Evolutionary conservation across 2,113 vertebrate species (phyloP).

Genomic region (Uropsilus gracilis): DNA sequence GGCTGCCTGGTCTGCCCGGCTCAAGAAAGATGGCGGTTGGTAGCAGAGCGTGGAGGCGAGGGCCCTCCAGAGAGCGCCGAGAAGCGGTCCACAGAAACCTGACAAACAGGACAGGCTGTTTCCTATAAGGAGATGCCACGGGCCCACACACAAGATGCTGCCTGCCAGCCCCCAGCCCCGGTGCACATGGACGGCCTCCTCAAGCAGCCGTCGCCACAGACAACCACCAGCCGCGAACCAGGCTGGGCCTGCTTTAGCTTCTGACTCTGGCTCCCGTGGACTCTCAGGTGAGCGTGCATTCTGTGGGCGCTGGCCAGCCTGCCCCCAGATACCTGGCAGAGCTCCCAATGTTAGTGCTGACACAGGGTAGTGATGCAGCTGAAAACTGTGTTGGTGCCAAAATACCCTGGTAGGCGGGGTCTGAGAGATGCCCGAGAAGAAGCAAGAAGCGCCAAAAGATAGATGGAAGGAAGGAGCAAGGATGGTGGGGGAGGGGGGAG

Average conservation of each 20-base stretch:
- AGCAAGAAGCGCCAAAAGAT: too few relatives aligned
- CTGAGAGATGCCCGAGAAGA: too few relatives aligned
- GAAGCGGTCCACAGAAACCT: conserved; percentile 12
- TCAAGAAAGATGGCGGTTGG: conserved; percentile 8
- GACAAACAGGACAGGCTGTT: conserved; percentile 16
- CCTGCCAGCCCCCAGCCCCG: not conserved
- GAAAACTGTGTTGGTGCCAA: too few relatives aligned
- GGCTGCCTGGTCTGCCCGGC: not conserved
- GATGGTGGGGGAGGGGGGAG: too few relatives aligned
- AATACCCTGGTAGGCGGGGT: too few relatives aligned
- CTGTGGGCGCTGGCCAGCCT: not conserved
- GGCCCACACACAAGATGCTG: not conserved
- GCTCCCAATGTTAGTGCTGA: not conserved
- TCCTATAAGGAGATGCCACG: conserved; percentile 25
- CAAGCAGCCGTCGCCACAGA: not conserved
- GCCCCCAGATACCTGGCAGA: not conserved
- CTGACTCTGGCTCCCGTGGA: not conserved
- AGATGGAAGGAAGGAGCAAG: too few relatives aligned
- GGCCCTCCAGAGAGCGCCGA: not conserved
- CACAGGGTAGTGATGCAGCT: too few relatives aligned
- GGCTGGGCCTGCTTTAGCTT: not conserved
- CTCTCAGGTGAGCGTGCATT: not conserved
- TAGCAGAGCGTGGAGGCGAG: not conserved
- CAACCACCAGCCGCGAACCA: not conserved
- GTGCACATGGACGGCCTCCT: not conserved